These are phyloP conservation scores for Bubo blakistoni DNA, from an alignment of 2,113 vertebrate genomes.

Conservation along the genomic window DNA sequence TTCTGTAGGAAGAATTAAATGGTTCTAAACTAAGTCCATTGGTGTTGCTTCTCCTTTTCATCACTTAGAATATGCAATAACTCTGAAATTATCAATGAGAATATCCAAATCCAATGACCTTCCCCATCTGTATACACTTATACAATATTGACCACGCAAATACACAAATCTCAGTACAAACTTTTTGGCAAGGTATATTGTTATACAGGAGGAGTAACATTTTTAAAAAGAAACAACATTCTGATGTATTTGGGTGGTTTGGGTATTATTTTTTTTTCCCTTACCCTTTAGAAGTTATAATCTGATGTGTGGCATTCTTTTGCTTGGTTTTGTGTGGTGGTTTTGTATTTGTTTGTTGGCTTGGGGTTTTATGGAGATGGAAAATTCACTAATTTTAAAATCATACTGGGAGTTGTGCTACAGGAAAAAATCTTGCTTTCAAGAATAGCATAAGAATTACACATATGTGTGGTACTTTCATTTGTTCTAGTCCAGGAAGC, in stretches of 20 bases:
- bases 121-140: fast-evolving
- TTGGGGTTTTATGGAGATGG: not conserved
- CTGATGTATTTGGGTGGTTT: not conserved
- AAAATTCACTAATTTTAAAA: not conserved
- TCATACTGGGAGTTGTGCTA: not conserved
- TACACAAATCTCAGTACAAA: not conserved
- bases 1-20: not conserved
- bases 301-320: not conserved
- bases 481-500: not conserved
- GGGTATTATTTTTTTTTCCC: not conserved
- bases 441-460: not conserved
- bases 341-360: not conserved
- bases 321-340: not conserved
- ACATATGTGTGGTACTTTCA: not conserved
- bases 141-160: not conserved
- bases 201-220: fast-evolving
- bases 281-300: not conserved
- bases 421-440: not conserved
- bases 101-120: not conserved
- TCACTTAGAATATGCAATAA: not conserved
- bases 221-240: not conserved
- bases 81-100: not conserved
- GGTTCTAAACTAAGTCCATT: not conserved
- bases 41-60: not conserved
- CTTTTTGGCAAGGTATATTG: not conserved